phyloP scores from a whole-genome alignment of 2,888 invertebrate species.

The Watsonalla cultraria region DNA sequence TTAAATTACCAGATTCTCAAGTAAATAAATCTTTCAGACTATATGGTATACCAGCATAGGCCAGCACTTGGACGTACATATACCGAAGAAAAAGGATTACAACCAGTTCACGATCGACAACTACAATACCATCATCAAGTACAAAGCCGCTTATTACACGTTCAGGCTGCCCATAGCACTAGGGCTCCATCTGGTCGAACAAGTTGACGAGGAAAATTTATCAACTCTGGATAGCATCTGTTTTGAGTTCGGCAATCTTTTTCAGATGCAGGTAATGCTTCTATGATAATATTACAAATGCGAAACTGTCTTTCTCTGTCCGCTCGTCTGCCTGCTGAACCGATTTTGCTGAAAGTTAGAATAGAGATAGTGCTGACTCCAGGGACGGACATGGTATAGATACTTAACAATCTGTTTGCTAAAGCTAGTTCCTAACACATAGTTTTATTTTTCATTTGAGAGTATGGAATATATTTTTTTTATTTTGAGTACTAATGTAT shows the following conservation, averaged over 20 bases:
- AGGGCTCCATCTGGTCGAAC: conserved; percentile 87
- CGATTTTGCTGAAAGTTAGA: no score
- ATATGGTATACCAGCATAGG: conserved; percentile 84
- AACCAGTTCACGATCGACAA: conserved; percentile 85
- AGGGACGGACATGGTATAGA: no score
- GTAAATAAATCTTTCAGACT: conserved; percentile 28
- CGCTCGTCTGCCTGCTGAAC: neutral
- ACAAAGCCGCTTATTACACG: conserved; percentile 93
- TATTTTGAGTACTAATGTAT: no score
- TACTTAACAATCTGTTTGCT: no score
- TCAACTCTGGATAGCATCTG: conserved; percentile 86
- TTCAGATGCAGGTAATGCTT: conserved; percentile 94
- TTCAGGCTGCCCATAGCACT: conserved; percentile 91
- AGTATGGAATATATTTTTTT: no score
- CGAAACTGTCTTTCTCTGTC: no score
- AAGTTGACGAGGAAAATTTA: conserved; percentile 82
- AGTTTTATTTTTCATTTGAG: no score
- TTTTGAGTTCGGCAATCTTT: conserved; percentile 92
- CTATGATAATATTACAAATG: neutral
- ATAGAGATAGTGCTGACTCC: no score
- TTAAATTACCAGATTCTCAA: no score
- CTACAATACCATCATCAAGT: conserved; percentile 88
- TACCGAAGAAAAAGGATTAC: conserved; percentile 55
- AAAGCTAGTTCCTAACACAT: no score
- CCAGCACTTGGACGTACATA: conserved; percentile 86